Percentiles rank a stretch among this genome's conserved stretches.
phyloP scores from a whole-genome alignment of 2,113 vertebrate genomes.

The Gnathochromis pfefferi region DNA sequence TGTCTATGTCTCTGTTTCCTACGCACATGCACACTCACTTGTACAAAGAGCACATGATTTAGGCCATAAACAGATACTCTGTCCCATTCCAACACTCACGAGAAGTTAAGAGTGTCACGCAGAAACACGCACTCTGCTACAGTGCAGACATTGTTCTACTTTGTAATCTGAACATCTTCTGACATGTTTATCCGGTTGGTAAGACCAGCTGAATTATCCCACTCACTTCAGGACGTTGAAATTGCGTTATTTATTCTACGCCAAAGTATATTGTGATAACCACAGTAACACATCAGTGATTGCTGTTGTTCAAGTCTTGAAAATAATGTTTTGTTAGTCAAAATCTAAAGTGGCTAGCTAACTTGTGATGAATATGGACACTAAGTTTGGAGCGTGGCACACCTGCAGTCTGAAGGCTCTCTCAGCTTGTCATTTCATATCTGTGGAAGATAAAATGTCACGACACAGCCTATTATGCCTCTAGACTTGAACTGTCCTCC shows the following conservation, averaged over 20 bases:
- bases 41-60: constrained; percentile 31
- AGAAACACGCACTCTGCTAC: constrained; percentile 2
- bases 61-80: constrained; percentile 14
- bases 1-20: not conserved
- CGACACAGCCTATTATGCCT: constrained; percentile 44
- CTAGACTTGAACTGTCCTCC: constrained; percentile 18
- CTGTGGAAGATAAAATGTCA: constrained; percentile 49
- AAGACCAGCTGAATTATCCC: not conserved
- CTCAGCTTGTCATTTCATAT: constrained; percentile 48
- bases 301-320: not conserved
- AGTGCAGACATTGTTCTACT: constrained; percentile 12
- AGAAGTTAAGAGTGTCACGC: constrained; percentile 2
- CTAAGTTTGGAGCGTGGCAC: not conserved
- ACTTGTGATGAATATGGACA: constrained; percentile 2
- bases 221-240: not conserved
- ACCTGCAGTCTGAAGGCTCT: constrained; percentile 37
- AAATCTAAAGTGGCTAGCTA: not conserved
- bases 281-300: not conserved
- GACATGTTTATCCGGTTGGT: not conserved
- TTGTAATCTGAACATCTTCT: constrained; percentile 11
- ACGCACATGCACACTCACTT: not conserved
- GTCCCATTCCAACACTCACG: not conserved
- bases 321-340: not conserved
- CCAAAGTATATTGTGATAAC: not conserved
- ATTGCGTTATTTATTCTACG: not conserved